These are phyloP conservation scores for Drosophila grimshawi DNA, from an alignment of 1,140 invertebrate species.

Conservation along the genomic window DNA sequence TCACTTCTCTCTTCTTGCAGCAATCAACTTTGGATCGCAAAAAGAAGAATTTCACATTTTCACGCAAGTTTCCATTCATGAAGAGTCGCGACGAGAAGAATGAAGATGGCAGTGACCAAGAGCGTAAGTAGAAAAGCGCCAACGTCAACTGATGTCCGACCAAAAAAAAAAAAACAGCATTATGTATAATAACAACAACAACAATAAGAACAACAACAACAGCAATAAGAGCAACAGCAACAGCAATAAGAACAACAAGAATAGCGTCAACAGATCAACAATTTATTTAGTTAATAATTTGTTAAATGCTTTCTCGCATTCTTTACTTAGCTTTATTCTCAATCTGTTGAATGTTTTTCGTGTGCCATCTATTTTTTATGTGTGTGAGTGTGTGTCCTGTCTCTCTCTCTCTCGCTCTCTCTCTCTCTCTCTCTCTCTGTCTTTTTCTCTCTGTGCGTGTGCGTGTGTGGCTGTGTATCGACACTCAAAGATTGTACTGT, in stretches of 20 bases:
- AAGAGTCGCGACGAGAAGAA: slow-evolving; percentile 99
- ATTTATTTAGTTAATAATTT: slow-evolving; percentile 26
- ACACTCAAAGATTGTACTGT: slow-evolving; percentile 5
- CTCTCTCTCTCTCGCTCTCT: slow-evolving; percentile 6
- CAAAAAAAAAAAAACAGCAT: not conserved
- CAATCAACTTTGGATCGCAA: slow-evolving; percentile 97
- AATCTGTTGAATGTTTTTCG: slow-evolving; percentile 11
- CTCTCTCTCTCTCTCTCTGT: slow-evolving; percentile 6
- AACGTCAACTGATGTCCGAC: slow-evolving; percentile 1
- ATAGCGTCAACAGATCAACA: slow-evolving; percentile 32
- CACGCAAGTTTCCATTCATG: slow-evolving; percentile 99
- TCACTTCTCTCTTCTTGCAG: slow-evolving; percentile 84
- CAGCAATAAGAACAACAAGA: slow-evolving; percentile 15
- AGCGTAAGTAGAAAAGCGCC: slow-evolving; percentile 92
- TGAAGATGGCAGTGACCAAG: slow-evolving; percentile 98
- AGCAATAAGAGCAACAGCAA: slow-evolving; percentile 15
- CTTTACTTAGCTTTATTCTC: not conserved
- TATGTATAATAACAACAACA: slow-evolving; percentile 14
- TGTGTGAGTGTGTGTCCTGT: slow-evolving; percentile 25
- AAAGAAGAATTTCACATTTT: slow-evolving; percentile 99
- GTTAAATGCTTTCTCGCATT: slow-evolving; percentile 8
- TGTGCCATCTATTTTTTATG: slow-evolving; percentile 44
- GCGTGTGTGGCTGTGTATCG: slow-evolving; percentile 19
- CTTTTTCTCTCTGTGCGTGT: slow-evolving; percentile 11
- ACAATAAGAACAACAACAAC: slow-evolving; percentile 16